These are phyloP conservation scores for Drosophila borborema DNA, from an alignment of 2,888 invertebrate genomes.

Conservation along the genomic window DNA sequence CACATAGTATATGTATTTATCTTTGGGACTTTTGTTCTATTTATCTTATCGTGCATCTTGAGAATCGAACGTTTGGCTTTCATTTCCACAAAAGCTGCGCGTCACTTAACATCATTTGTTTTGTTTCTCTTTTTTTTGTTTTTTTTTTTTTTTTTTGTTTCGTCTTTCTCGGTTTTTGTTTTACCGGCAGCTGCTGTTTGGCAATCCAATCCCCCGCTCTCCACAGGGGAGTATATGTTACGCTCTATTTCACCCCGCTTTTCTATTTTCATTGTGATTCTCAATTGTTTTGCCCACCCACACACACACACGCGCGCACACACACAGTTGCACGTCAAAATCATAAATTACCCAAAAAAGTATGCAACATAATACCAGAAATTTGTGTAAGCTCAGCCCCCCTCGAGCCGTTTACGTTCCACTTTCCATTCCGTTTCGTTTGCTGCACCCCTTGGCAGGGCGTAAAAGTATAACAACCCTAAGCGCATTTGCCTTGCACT, in stretches of 20 bases:
- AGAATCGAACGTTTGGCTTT: conserved; percentile 66
- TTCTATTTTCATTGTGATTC: conserved; percentile 23
- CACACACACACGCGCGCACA: background rate
- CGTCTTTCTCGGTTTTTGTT: conserved; percentile 31
- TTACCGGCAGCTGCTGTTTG: conserved; percentile 49
- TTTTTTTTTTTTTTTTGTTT: too few relatives aligned
- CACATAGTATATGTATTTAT: conserved; percentile 16
- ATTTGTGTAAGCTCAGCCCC: conserved; percentile 67
- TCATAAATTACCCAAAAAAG: conserved; percentile 75
- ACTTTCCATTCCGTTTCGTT: background rate
- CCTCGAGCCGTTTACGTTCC: background rate
- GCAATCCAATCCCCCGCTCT: conserved; percentile 7
- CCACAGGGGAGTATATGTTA: conserved; percentile 27
- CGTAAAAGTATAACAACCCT: conserved; percentile 53
- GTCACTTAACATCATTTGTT: conserved; percentile 80
- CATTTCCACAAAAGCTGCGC: conserved; percentile 73
- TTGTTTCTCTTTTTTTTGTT: conserved; percentile 43
- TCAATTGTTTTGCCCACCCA: conserved; percentile 14
- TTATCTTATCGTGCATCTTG: conserved; percentile 67
- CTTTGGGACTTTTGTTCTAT: conserved; percentile 63
- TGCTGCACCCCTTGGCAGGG: conserved; percentile 21
- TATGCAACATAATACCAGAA: conserved; percentile 77
- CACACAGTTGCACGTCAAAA: conserved; percentile 63
- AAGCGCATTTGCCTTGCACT: conserved; percentile 70
- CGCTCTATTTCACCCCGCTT: conserved; percentile 46